Conservation (phyloP, 2,888 invertebrate species). For the Mythimna ferrago region DNA sequence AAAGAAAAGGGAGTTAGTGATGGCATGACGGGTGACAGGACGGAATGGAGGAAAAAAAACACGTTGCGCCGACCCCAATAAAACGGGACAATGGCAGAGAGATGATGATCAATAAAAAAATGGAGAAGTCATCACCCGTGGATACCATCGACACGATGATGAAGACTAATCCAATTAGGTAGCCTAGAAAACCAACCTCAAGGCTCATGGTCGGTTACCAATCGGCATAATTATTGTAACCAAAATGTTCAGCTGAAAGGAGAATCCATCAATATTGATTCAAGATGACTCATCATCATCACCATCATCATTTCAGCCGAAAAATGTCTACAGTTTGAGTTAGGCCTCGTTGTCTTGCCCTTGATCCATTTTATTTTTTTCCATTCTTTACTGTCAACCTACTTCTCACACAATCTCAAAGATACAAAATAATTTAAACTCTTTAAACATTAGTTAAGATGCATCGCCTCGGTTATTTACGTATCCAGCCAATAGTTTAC, state of each 20-base stretch:
- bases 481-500: constrained; percentile 32
- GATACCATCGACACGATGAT: neutral
- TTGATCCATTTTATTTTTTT: no score
- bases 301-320: no score
- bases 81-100: no score
- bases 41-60: no score
- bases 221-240: neutral
- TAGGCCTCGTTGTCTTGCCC: no score
- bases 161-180: neutral
- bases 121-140: neutral
- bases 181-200: neutral
- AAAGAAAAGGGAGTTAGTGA: no score
- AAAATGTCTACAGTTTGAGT: no score
- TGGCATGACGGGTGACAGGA: no score
- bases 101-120: no score
- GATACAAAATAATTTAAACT: neutral
- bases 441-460: neutral
- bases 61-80: no score
- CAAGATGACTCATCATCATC: no score
- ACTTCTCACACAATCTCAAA: neutral
- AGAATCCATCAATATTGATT: constrained; percentile 29
- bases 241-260: neutral
- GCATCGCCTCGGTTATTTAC: neutral
- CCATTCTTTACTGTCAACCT: no score
- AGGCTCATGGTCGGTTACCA: neutral